These are phyloP conservation scores for Elephantulus edwardii DNA, from an alignment of 2,113 vertebrate species.

Conservation along the genomic window DNA sequence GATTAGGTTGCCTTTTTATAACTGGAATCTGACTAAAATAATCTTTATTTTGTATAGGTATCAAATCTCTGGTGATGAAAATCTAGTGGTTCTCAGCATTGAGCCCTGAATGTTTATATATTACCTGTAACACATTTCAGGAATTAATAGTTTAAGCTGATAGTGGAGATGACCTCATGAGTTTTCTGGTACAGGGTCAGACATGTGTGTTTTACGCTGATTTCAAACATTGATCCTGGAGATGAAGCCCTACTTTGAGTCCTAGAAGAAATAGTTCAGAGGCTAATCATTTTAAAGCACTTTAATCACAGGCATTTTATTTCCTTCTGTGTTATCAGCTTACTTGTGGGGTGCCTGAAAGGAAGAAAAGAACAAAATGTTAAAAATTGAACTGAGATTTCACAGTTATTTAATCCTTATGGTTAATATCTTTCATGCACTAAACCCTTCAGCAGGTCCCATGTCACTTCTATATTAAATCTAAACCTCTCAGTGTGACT, in stretches of 20 bases:
- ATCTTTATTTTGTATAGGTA: background rate
- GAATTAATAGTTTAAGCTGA: constrained; percentile 50
- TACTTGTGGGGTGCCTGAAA: constrained; percentile 56
- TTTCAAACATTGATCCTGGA: constrained; percentile 45
- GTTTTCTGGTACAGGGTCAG: constrained; percentile 36
- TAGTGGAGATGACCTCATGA: constrained; percentile 40
- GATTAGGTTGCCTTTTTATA: background rate
- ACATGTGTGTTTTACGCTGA: constrained; percentile 22
- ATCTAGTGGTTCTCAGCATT: constrained; percentile 22
- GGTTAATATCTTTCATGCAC: constrained; percentile 50
- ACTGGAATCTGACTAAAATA: background rate
- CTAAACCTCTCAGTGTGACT: constrained; percentile 46
- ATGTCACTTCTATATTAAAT: constrained; percentile 32
- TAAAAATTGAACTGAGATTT: constrained; percentile 60
- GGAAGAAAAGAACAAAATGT: constrained; percentile 61
- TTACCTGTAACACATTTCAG: constrained; percentile 29
- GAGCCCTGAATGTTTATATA: constrained; percentile 46
- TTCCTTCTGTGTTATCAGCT: constrained; percentile 53
- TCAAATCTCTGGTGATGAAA: constrained; percentile 28
- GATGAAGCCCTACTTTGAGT: constrained; percentile 47
- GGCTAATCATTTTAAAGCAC: constrained; percentile 47
- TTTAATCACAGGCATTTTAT: constrained; percentile 66
- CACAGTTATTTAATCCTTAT: constrained; percentile 35
- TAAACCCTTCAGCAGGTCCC: constrained; percentile 52
- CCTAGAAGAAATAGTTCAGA: background rate